Conservation (phyloP, 2,888 invertebrate species). For the Rhagonycha fulva region DNA sequence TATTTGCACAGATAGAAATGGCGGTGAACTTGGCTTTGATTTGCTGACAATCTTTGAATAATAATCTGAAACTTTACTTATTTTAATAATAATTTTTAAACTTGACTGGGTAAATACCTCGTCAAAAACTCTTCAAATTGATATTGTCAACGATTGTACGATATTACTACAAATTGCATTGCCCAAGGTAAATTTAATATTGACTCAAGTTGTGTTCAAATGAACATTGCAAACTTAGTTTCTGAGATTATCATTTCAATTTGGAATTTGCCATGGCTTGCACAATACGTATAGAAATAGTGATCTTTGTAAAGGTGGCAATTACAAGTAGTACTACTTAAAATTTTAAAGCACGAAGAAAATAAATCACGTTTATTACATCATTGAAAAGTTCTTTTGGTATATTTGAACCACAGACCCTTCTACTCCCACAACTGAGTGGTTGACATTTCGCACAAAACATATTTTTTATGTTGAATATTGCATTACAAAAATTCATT, state of each 20-base stretch:
- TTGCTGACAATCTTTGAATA: neutral
- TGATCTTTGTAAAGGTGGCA: neutral
- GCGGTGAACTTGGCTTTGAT: neutral
- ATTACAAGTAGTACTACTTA: no score
- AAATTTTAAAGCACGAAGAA: neutral
- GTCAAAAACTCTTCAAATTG: neutral
- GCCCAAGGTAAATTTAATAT: neutral
- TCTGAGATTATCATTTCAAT: neutral
- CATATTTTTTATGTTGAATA: neutral
- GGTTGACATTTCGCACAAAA: neutral
- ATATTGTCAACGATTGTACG: neutral
- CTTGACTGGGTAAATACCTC: neutral
- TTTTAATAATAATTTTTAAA: neutral
- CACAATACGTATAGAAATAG: neutral
- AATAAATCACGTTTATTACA: neutral
- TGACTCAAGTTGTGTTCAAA: neutral
- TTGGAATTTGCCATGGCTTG: neutral
- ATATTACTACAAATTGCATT: neutral
- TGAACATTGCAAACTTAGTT: neutral
- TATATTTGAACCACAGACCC: neutral
- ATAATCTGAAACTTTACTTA: neutral
- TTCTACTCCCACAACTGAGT: neutral
- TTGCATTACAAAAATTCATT: neutral
- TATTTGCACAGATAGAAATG: neutral
- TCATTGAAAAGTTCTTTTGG: neutral